Evolutionary conservation across 2,797 vertebrate species (phyloP).

Genomic region (Myotis pilosus): DNA sequence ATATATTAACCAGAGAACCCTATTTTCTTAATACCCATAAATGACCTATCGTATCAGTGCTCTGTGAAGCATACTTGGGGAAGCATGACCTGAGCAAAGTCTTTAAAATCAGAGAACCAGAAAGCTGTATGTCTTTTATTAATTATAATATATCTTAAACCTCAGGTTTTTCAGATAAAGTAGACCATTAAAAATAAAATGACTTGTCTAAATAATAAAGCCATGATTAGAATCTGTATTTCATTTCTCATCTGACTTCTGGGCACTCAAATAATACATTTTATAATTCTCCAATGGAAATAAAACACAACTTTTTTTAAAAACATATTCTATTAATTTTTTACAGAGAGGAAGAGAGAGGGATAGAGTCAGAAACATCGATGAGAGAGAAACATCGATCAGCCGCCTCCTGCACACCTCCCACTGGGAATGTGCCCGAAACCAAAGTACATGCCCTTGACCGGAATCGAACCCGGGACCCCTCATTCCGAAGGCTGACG

Average conservation of each 20-base stretch:
- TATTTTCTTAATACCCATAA: background rate
- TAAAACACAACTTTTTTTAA: background rate
- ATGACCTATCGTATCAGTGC: background rate
- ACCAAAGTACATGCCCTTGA: too few species aligned
- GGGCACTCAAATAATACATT: background rate
- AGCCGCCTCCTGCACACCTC: too few species aligned
- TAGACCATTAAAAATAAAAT: background rate
- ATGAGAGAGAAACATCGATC: too few species aligned
- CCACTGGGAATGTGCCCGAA: too few species aligned
- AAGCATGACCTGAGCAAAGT: background rate
- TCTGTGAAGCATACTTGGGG: background rate
- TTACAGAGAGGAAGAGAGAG: too few species aligned
- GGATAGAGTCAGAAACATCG: too few species aligned
- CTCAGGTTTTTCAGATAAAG: background rate
- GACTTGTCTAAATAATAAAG: background rate
- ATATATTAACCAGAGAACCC: background rate
- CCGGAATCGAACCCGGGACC: too few species aligned
- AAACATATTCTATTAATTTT: background rate
- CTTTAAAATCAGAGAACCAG: background rate
- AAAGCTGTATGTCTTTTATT: constrained; percentile 3
- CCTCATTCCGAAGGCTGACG: too few species aligned
- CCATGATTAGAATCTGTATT: constrained; percentile 40
- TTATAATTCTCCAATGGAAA: constrained; percentile 8
- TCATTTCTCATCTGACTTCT: constrained; percentile 5
- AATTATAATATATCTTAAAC: background rate